A percentile compares a stretch with the other conserved stretches of the same genome.
phyloP scores from a whole-genome alignment of 1,140 invertebrate species.

The Drosophila nigromelanica region DNA sequence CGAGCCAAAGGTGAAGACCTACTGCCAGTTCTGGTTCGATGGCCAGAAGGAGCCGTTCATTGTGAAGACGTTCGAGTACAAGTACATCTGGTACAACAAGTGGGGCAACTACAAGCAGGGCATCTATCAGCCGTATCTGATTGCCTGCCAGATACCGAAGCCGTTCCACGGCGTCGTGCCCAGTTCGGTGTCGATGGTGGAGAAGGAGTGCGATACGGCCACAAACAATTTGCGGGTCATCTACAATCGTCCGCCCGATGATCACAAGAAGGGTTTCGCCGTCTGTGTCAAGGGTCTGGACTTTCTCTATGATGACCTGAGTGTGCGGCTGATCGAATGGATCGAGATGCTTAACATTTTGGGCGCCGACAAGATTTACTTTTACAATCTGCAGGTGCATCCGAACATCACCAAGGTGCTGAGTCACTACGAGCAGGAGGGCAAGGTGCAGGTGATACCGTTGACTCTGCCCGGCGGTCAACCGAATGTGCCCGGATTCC shows the following conservation, averaged over 20 bases:
- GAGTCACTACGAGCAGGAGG: conserved; percentile 90
- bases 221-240: conserved; percentile 95
- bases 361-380: conserved; percentile 96
- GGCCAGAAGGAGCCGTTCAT: conserved; percentile 91
- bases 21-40: conserved; percentile 96
- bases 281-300: conserved; percentile 97
- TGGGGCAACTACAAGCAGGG: conserved; percentile 97
- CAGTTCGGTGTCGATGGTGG: conserved; percentile 93
- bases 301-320: conserved; percentile 95
- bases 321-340: conserved; percentile 96
- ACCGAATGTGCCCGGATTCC: conserved; percentile 94
- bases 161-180: conserved; percentile 90
- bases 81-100: conserved; percentile 96
- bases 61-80: conserved; percentile 93
- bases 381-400: conserved; percentile 96
- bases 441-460: conserved; percentile 92
- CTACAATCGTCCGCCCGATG: conserved; percentile 88
- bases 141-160: conserved; percentile 93
- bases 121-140: conserved; percentile 95
- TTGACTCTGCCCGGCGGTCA: conserved; percentile 95
- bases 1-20: conserved; percentile 91
- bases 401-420: conserved; percentile 95
- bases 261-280: conserved; percentile 92
- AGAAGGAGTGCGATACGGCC: conserved; percentile 92
- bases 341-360: conserved; percentile 93